Evolutionary conservation across 2,113 vertebrate genomes (phyloP).

Genomic region (Melospiza georgiana): DNA sequence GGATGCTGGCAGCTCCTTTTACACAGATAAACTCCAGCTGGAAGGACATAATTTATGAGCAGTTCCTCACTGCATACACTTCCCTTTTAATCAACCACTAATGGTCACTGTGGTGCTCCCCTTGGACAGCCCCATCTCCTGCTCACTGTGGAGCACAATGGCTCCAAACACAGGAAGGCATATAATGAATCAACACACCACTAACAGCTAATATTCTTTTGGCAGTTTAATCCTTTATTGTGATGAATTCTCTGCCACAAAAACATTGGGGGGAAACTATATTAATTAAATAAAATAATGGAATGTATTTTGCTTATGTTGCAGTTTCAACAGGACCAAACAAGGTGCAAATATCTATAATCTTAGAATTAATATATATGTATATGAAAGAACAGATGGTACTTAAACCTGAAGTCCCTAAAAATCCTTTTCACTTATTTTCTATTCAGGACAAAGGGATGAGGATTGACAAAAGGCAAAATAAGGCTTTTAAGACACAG

Average conservation of each 20-base stretch:
- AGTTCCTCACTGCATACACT: background rate
- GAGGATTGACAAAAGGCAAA: background rate
- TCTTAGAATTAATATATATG: background rate
- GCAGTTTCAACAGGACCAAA: background rate
- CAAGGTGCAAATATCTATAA: background rate
- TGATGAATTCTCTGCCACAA: conserved; percentile 30
- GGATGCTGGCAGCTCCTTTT: background rate
- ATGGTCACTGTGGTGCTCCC: conserved; percentile 32
- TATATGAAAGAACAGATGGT: background rate
- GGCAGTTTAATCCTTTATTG: conserved; percentile 46
- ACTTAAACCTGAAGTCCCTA: background rate
- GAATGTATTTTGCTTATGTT: background rate
- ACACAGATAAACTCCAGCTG: conserved; percentile 14
- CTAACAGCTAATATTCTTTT: conserved; percentile 52
- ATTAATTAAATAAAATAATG: conserved; percentile 7
- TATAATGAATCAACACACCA: conserved; percentile 26
- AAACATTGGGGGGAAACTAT: background rate
- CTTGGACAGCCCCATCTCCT: conserved; percentile 32
- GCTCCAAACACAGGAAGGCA: background rate
- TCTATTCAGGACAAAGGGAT: background rate
- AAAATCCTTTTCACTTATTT: background rate
- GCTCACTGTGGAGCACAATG: background rate
- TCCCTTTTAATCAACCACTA: conserved; percentile 49
- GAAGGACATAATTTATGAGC: conserved; percentile 38
- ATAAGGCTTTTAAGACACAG: background rate